Evolutionary conservation across 2,113 vertebrate genomes (phyloP).

Genomic region (Thunnus thynnus): DNA sequence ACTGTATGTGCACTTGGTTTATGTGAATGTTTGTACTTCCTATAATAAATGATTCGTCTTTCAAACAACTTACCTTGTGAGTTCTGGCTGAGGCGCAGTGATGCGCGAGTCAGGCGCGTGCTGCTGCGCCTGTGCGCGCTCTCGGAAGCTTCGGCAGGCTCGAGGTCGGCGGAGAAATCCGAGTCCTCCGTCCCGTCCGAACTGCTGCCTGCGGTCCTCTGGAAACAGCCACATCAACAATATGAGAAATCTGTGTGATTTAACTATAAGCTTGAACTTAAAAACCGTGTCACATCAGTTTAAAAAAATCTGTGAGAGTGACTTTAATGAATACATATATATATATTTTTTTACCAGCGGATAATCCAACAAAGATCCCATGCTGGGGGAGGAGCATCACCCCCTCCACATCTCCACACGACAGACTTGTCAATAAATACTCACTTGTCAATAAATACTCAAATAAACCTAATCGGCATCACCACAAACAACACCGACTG

Average conservation of each 20-base stretch:
- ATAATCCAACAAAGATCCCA: constrained; percentile 75
- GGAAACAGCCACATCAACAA: not conserved
- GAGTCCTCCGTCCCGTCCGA: constrained; percentile 98
- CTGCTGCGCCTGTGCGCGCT: constrained; percentile 87
- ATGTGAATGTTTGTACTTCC: not conserved
- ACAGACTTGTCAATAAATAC: constrained; percentile 19
- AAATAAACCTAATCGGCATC: not conserved
- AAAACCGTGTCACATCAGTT: not conserved
- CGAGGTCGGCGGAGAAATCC: constrained; percentile 95
- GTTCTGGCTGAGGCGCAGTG: constrained; percentile 92
- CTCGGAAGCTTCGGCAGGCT: constrained; percentile 91
- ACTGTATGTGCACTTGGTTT: too few species aligned
- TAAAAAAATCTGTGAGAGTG: not conserved
- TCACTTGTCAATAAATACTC: not conserved
- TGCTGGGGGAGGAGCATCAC: constrained; percentile 39
- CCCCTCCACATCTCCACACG: constrained; percentile 10
- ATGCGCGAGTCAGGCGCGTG: constrained; percentile 93
- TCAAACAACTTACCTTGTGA: constrained; percentile 89
- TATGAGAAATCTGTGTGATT: not conserved
- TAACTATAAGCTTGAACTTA: too few species aligned
- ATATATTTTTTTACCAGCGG: constrained; percentile 53
- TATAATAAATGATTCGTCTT: not conserved
- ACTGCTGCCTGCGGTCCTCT: constrained; percentile 96
- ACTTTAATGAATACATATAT: not conserved
- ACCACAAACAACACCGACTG: too few species aligned